Base-by-base conservation (phyloP, 2,888 invertebrate genomes). In the Gymnocheta viridis region DNA sequence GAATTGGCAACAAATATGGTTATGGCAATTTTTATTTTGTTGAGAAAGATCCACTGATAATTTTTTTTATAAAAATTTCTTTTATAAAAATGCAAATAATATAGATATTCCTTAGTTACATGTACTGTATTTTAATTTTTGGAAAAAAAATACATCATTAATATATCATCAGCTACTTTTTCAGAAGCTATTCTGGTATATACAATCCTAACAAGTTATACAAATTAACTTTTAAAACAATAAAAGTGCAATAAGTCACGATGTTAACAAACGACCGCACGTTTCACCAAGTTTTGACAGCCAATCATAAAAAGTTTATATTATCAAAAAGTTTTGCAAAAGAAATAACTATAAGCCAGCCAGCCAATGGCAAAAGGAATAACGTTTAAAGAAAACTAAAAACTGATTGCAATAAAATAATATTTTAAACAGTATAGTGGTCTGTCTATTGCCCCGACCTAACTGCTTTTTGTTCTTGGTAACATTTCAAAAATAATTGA, bases 401-500 rank as follows among this genome's bases (percentile, higher is more conserved):
- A 19, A n/a, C n/a, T n/a, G n/a, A n/a, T n/a, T n/a, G n/a, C 12
- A 51, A 51, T 10, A 27, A 54, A 27, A 27, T 22, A 27, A 14
- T 27, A n/a, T n/a, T n/a, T 2, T 22, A 12, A 49, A 24, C 2
- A 17, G 4, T 17, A 49, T 24, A 56, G 56, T 56, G 12, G 56
- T 14, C 29, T 56, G 60, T 60, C 14, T 10, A 32, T 35, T 19
- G 14, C 19, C 17, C 22, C 19, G 32, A 60, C 10, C 10, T 7
- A 14, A 14, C n/a, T 17, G 1, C 27, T 51, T 7, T 3, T 54
- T 54, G n/a, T 19, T 29, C 35, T n/a, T 44, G 72, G n/a, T 41
- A 58, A 58, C 66, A 80, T 73, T 80, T 80, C 79, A 72, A 49
- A 66, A 66, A 66, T 56, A 77, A 77, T 67, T 67, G 79, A 80